phyloP scores from a whole-genome alignment of 64 coral and sea anemone species.

The Acropora tenuis region DNA sequence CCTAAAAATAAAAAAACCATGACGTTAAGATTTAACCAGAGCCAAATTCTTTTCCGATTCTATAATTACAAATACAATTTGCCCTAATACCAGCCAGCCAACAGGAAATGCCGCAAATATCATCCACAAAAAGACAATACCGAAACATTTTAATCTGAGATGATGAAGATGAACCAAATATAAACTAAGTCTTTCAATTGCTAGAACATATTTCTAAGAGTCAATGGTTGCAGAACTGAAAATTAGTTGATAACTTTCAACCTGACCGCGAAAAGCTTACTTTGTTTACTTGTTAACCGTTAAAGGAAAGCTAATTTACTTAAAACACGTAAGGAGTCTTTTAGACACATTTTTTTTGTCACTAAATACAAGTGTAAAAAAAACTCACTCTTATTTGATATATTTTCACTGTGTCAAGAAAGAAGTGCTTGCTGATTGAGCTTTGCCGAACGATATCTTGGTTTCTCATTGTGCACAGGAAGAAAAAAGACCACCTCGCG shows the following conservation, averaged over 20 bases:
- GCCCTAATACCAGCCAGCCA: constrained; percentile 28
- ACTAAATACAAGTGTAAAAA: constrained; percentile 3
- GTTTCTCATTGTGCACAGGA: not conserved
- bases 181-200: constrained; percentile 4
- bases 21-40: constrained; percentile 12
- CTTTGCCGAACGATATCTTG: constrained; percentile 9
- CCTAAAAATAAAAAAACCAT: not conserved
- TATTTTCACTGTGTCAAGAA: not conserved
- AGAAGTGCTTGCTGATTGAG: not conserved
- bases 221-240: not conserved
- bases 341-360: not conserved
- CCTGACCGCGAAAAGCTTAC: constrained; percentile 3
- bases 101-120: constrained; percentile 52
- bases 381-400: not conserved
- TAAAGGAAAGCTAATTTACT: constrained; percentile 38
- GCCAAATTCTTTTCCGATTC: constrained; percentile 30
- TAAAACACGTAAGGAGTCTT: constrained; percentile 14
- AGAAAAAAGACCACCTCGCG: constrained; percentile 31
- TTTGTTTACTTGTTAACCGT: constrained; percentile 25
- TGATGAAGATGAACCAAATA: constrained; percentile 18
- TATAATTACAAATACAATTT: constrained; percentile 56
- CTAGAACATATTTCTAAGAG: not conserved
- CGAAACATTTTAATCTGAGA: constrained; percentile 9
- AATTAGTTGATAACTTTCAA: constrained; percentile 27
- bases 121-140: constrained; percentile 39